Evolutionary conservation across 2,797 vertebrate species (phyloP).

Genomic region (Danio aesculapii): DNA sequence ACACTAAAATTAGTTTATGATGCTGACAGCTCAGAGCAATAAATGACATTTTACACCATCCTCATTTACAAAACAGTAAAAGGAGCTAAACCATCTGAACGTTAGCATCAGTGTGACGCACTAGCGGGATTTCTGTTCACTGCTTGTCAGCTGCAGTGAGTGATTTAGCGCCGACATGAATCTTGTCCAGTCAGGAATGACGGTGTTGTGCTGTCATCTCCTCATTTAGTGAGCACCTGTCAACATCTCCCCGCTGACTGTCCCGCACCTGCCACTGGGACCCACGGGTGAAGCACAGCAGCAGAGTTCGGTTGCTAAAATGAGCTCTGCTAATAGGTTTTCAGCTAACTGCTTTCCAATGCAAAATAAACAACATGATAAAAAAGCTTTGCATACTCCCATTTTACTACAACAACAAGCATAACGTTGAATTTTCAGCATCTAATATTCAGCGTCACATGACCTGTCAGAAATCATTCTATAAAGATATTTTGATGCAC

Average conservation of each 20-base stretch:
- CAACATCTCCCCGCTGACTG: conserved; percentile 15
- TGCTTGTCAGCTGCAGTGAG: neutral
- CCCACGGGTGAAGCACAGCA: neutral
- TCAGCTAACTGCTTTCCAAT: neutral
- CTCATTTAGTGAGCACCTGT: conserved; percentile 49
- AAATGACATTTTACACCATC: no score
- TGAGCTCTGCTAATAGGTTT: no score
- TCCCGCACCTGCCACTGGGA: conserved; percentile 12
- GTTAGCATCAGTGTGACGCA: neutral
- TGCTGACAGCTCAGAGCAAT: no score
- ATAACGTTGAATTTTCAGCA: neutral
- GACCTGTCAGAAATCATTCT: neutral
- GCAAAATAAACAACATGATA: neutral
- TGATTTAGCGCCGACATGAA: neutral
- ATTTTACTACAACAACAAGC: neutral
- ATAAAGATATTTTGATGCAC: no score
- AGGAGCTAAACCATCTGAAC: no score
- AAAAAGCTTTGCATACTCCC: neutral
- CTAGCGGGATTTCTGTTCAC: no score
- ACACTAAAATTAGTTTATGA: no score
- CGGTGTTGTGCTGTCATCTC: conserved; percentile 6
- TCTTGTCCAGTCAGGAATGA: conserved; percentile 2
- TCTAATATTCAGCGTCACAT: neutral
- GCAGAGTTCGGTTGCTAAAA: neutral
- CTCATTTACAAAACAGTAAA: no score